Base-by-base conservation (phyloP, 2,797 vertebrate genomes). In the Acipenser transmontanus region DNA sequence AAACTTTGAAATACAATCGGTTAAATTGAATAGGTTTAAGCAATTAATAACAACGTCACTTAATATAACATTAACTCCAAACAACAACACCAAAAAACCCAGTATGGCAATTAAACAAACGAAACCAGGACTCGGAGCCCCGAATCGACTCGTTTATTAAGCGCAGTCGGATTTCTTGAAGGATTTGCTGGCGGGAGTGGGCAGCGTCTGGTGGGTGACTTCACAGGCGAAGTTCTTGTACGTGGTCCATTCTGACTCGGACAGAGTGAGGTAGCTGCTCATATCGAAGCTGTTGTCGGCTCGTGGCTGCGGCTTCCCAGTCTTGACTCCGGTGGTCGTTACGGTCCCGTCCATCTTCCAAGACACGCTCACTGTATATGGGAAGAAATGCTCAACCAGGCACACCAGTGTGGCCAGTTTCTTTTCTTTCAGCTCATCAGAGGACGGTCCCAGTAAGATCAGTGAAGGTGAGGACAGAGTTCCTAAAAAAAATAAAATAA, bases 191-290 rank as follows among this genome's bases (percentile, higher is more conserved):
- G 48, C 1, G 7, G 64, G 54, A 4, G 4, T 59, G 10, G 48
- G 7, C 6, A 0, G 65, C 13, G 47, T 1, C 56, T 66, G 52
- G 47, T 66, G 57, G 48, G 20, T 66, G 7, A 66, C 65, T 13
- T 59, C 8, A 49, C 65, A 66, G 65, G 65, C 14, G 47, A 59
- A 59, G 17, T 7, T 47, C 9, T 59, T 47, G 57, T 60, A 52
- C 11, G 2, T n/a, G 8, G 4, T 10, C 54, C 54, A 57, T 1
- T 57, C 54, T 4, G 54, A 10, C 11, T 47, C 56, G 13, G 65
- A 6, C 56, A 66, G 65, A 17, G 34, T 66, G 47, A 66, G 65
- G 11, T 48, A 59, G 59, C 65, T 66, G 65, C 57, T 66, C 12
- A 14, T 59, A 57, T 54, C 48, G 65, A 59, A 66, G 6, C 47